Percentiles rank a stretch among this genome's conserved stretches.
Conservation (phyloP, 2,797 vertebrate genomes). For the Phylloscopus collybita region DNA sequence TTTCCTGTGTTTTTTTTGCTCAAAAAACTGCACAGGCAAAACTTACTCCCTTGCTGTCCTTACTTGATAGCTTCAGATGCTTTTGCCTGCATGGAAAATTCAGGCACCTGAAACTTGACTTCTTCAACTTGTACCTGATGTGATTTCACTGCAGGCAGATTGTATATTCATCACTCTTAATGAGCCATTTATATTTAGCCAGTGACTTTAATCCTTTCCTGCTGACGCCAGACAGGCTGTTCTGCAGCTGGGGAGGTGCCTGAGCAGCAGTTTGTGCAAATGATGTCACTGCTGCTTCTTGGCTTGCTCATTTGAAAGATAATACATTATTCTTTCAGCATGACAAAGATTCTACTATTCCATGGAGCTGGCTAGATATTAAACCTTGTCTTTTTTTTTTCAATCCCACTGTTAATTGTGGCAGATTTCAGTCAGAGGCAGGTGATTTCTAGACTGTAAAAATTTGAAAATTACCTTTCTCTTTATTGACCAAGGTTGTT, state of each 20-base stretch:
- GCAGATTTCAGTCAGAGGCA: background rate
- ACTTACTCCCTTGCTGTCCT: background rate
- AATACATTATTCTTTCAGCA: background rate
- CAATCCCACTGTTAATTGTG: background rate
- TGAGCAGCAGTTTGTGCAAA: slow-evolving; percentile 17
- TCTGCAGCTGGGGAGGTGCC: slow-evolving; percentile 44
- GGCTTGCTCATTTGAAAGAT: slow-evolving; percentile 16
- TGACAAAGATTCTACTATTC: background rate
- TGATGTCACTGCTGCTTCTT: slow-evolving; percentile 44
- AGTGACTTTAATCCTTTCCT: slow-evolving; percentile 51
- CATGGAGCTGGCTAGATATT: background rate
- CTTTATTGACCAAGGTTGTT: slow-evolving; percentile 1
- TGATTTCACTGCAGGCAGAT: slow-evolving; percentile 36
- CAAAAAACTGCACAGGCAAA: background rate
- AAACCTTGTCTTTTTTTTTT: background rate
- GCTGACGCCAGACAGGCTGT: background rate
- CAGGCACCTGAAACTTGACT: background rate
- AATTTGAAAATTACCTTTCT: background rate
- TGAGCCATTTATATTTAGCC: slow-evolving; percentile 56
- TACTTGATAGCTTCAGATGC: background rate
- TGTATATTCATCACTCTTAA: slow-evolving; percentile 48
- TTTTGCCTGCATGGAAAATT: background rate
- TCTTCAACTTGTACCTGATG: slow-evolving; percentile 24
- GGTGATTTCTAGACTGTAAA: background rate
- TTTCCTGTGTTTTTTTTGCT: background rate